Evolutionary conservation across 2,113 vertebrate species (phyloP).

Genomic region (Mormyrus iriodes): DNA sequence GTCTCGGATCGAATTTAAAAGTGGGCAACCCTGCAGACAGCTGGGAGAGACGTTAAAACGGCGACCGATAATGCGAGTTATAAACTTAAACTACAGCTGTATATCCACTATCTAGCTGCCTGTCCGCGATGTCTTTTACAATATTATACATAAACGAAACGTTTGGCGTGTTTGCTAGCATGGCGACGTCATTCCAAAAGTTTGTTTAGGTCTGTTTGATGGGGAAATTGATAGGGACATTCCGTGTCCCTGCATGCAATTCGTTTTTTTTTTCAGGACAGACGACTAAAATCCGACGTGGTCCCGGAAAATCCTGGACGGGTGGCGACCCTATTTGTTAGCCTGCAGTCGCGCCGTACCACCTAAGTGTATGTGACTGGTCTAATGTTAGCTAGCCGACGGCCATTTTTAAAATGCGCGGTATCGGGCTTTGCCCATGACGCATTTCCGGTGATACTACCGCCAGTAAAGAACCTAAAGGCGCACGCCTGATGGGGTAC

Average conservation of each 20-base stretch:
- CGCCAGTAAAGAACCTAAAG: background rate
- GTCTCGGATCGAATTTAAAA: too few relatives aligned
- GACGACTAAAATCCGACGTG: too few relatives aligned
- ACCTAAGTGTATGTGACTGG: background rate
- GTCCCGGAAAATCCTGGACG: background rate
- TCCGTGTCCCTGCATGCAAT: background rate
- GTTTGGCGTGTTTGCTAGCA: background rate
- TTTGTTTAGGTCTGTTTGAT: background rate
- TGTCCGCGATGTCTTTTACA: background rate
- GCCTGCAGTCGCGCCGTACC: background rate
- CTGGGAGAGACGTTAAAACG: background rate
- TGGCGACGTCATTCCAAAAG: background rate
- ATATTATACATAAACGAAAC: background rate
- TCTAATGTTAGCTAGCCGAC: background rate
- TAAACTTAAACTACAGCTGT: background rate
- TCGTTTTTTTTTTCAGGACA: background rate
- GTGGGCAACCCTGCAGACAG: background rate
- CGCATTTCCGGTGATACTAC: background rate
- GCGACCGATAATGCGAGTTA: background rate
- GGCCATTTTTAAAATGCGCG: background rate
- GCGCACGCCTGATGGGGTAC: background rate
- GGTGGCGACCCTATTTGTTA: background rate
- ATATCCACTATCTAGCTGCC: background rate
- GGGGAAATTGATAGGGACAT: background rate
- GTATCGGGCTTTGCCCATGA: background rate